Percentiles rank a stretch among this genome's conserved stretches.
Evolutionary conservation across 1,140 invertebrate genomes (phyloP).

Genomic region (Brachionus manjavacas): DNA sequence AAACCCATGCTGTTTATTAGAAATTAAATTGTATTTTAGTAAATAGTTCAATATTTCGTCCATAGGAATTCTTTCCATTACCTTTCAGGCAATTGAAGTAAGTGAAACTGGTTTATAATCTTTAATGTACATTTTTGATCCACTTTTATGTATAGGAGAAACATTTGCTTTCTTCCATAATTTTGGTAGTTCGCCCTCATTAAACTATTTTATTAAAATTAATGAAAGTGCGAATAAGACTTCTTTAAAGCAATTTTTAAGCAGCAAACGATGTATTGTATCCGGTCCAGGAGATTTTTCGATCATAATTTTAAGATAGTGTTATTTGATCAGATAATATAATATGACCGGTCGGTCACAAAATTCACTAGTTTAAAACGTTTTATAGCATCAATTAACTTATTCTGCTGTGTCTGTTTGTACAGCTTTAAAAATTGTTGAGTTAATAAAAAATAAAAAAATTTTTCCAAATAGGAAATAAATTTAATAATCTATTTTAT

Average conservation of each 20-base stretch:
- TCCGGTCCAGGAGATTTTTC: too few species aligned
- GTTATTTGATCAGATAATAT: too few species aligned
- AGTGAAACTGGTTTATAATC: background rate
- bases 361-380: too few species aligned
- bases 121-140: background rate
- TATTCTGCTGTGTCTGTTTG: too few species aligned
- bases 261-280: background rate
- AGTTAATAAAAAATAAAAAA: too few species aligned
- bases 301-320: too few species aligned
- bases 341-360: too few species aligned
- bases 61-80: background rate
- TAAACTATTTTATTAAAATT: background rate
- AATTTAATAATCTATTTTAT: too few species aligned
- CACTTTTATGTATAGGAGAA: slow-evolving; percentile 32
- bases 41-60: background rate
- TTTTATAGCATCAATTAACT: too few species aligned
- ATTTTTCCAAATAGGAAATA: too few species aligned
- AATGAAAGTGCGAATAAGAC: background rate
- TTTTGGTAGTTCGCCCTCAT: too few species aligned
- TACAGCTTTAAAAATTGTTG: too few species aligned
- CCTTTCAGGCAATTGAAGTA: background rate
- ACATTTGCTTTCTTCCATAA: slow-evolving; percentile 39
- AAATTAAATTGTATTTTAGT: background rate
- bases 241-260: background rate
- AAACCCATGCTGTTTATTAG: background rate